These are phyloP conservation scores for Ameiurus melas DNA, from an alignment of 2,113 vertebrate genomes.

Conservation along the genomic window DNA sequence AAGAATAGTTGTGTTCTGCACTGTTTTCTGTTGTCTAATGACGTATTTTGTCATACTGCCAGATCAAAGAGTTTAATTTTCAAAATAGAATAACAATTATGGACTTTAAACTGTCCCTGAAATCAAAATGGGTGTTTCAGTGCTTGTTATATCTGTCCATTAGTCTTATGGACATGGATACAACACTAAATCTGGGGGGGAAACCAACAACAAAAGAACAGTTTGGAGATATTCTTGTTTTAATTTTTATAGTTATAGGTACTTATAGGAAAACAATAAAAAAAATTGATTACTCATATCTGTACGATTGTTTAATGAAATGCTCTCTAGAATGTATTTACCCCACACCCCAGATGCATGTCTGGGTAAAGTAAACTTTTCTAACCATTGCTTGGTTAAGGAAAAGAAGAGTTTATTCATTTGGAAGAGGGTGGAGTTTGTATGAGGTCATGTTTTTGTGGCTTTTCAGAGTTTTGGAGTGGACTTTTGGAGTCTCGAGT, in stretches of 20 bases:
- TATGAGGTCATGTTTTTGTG: not conserved
- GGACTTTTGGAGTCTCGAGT: too few relatives aligned
- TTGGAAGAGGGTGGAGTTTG: not conserved
- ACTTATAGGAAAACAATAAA: not conserved
- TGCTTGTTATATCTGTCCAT: not conserved
- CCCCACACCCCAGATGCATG: not conserved
- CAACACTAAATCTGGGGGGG: not conserved
- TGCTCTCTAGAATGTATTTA: not conserved
- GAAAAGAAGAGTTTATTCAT: not conserved
- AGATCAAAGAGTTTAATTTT: not conserved
- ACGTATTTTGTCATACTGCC: not conserved
- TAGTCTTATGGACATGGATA: not conserved
- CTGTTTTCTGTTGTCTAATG: not conserved
- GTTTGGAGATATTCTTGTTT: not conserved
- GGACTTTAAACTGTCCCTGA: not conserved
- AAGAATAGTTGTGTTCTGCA: not conserved
- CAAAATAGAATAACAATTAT: not conserved
- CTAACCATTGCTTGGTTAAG: not conserved
- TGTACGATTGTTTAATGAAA: not conserved
- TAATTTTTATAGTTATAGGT: not conserved
- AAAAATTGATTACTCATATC: not conserved
- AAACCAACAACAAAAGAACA: not conserved
- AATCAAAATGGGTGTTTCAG: not conserved
- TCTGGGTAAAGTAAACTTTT: not conserved
- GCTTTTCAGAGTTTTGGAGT: not conserved